Percentiles rank a stretch among this genome's conserved stretches.
Conservation (phyloP, 53 echinoderm and acorn worm species). For the Arbacia lixula region DNA sequence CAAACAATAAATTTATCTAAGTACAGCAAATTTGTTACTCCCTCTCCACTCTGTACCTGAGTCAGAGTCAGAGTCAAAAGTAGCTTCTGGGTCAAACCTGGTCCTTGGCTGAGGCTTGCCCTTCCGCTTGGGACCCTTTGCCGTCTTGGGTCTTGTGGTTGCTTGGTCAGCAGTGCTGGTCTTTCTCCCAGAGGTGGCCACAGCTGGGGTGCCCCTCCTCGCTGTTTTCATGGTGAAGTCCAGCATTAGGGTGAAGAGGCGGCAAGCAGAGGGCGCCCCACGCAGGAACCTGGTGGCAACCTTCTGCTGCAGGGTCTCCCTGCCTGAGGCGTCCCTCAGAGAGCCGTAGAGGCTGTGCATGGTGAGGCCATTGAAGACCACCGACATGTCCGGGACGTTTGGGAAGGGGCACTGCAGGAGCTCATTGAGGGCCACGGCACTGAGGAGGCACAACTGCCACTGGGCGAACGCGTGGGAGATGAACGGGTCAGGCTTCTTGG, state of each 20-base stretch:
- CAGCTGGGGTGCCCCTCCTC: too few species aligned
- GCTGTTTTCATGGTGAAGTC: neutral
- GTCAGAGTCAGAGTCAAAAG: conserved; percentile 18
- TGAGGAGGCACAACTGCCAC: conserved; percentile 71
- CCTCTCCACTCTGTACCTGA: neutral
- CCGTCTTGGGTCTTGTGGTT: neutral
- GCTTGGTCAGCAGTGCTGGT: neutral
- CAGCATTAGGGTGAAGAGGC: conserved; percentile 14
- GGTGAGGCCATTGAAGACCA: conserved; percentile 78
- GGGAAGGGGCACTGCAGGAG: conserved; percentile 65
- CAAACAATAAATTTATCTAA: too few species aligned
- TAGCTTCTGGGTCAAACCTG: too few species aligned
- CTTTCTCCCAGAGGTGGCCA: too few species aligned
- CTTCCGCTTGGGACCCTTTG: neutral
- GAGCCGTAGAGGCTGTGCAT: conserved; percentile 67
- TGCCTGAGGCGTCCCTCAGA: conserved; percentile 26
- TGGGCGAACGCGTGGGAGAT: conserved; percentile 79
- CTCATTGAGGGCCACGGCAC: conserved; percentile 62
- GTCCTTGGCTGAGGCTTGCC: neutral
- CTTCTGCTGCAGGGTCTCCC: conserved; percentile 17
- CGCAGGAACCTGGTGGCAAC: conserved; percentile 8
- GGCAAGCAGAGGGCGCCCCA: neutral
- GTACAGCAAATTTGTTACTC: conserved; percentile 26
- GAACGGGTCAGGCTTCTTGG: conserved; percentile 56
- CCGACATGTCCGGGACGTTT: conserved; percentile 53